A percentile compares a stretch with the other conserved stretches of the same genome.
Evolutionary conservation across 2,888 invertebrate species (phyloP).

Genomic region (Acleris cristana): DNA sequence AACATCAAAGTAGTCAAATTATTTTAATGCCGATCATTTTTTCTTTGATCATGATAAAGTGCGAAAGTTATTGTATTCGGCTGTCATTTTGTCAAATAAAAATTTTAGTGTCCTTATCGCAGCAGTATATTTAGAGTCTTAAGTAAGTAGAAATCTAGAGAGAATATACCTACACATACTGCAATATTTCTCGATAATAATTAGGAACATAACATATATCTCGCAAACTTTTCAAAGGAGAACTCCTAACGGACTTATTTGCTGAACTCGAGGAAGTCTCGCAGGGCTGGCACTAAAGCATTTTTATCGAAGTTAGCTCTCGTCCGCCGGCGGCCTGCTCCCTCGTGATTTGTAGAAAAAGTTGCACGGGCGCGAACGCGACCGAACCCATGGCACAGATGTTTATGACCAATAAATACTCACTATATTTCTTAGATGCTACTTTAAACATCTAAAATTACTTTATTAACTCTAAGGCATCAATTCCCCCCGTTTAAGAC

Average conservation of each 20-base stretch:
- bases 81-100: not conserved
- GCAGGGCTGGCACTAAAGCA: constrained; percentile 50
- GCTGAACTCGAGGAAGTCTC: constrained; percentile 36
- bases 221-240: constrained; percentile 28
- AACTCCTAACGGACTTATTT: constrained; percentile 28
- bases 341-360: constrained; percentile 61
- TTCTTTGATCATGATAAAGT: constrained; percentile 13
- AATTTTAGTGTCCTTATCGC: not conserved
- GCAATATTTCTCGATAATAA: constrained; percentile 11
- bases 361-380: constrained; percentile 45
- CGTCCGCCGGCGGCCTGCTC: constrained; percentile 40
- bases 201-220: constrained; percentile 21
- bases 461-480: constrained; percentile 17
- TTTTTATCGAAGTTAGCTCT: constrained; percentile 56
- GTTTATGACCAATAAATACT: constrained; percentile 45
- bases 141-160: too few species aligned
- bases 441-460: constrained; percentile 24
- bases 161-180: too few species aligned
- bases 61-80: not conserved
- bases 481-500: constrained; percentile 14
- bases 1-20: constrained; percentile 27
- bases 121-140: too few species aligned
- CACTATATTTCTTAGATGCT: constrained; percentile 16
- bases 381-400: constrained; percentile 46
- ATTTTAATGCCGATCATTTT: constrained; percentile 21